These are phyloP conservation scores for Drosophila subobscura DNA, from an alignment of 1,140 invertebrate genomes.

Conservation along the genomic window DNA sequence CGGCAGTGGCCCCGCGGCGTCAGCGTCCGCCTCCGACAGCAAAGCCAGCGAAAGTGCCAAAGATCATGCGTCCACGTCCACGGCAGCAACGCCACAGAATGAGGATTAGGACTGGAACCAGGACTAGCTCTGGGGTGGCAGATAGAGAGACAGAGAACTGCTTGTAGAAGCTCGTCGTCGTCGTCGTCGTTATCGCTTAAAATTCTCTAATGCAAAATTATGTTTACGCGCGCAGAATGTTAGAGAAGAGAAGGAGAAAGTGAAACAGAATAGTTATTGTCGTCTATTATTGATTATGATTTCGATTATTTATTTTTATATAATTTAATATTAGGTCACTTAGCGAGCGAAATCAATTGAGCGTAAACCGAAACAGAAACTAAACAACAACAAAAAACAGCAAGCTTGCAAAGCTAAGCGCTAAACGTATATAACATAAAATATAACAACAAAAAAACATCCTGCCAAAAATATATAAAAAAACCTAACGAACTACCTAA, in stretches of 20 bases:
- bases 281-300: constrained; percentile 70
- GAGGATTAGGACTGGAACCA: constrained; percentile 47
- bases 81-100: constrained; percentile 44
- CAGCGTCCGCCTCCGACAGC: constrained; percentile 48
- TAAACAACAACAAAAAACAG: constrained; percentile 28
- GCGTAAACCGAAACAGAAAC: constrained; percentile 33
- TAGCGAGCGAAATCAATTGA: constrained; percentile 67
- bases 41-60: constrained; percentile 75
- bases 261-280: constrained; percentile 43
- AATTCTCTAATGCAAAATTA: constrained; percentile 57
- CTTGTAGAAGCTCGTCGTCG: constrained; percentile 69
- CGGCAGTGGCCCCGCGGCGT: constrained; percentile 29
- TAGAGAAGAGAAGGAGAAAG: not conserved
- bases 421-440: constrained; percentile 47
- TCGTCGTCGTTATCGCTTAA: constrained; percentile 67
- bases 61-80: constrained; percentile 55
- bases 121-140: constrained; percentile 6
- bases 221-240: constrained; percentile 34
- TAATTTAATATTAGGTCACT: constrained; percentile 76
- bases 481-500: constrained; percentile 72
- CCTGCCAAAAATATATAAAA: constrained; percentile 79
- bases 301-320: constrained; percentile 81
- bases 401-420: constrained; percentile 26
- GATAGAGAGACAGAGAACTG: constrained; percentile 39
- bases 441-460: constrained; percentile 53